Base-by-base conservation (phyloP, 2,113 vertebrate species). In the Malurus melanocephalus region DNA sequence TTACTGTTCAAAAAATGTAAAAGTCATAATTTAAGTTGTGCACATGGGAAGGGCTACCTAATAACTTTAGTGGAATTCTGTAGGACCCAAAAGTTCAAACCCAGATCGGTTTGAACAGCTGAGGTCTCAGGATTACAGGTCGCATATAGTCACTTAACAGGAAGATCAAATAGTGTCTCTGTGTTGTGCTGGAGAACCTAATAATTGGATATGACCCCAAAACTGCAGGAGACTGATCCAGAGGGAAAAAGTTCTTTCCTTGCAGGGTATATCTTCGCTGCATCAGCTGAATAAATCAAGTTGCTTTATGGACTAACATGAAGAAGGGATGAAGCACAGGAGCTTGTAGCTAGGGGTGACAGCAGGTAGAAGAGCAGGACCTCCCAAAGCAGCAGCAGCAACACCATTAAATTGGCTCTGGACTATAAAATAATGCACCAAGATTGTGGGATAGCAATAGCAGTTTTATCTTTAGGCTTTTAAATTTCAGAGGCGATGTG, bases 21-120 rank as follows among this genome's bases (percentile, higher is more conserved):
- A 68, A 1, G 4, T 60, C 3, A 2, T 43, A 15, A 61, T 61
- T 88, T 46, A 59, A 43, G 33, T 71, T 16, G 5, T 22, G 14
- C 3, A 1, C 0, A 0, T 62, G 26, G 3, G 8, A n/a, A 68
- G 21, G 53, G 30, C 30, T 66, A 2, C 35, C 6, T 81, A 35
- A 35, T 74, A 45, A 38, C 19, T 66, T 33, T 51, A 22, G 10
- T 68, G 18, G 51, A 52, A 26, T 49, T 83, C 22, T 45, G 5
- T 40, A 46, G 33, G 15, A 20, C 24, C 35, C 4, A 9, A 57
- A 38, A 7, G 6, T 52, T 72, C 35, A 64, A 53, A 56, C 4
- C 6, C 9, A 30, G 32, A 11, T 42, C 12, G 28, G 6, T 33
- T 77, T 60, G 30, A 66, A 23, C n/a, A 73, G 2, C 13, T 33